phyloP scores from a whole-genome alignment of 1,140 invertebrate genomes.

The Thalassaphorura encarpata region DNA sequence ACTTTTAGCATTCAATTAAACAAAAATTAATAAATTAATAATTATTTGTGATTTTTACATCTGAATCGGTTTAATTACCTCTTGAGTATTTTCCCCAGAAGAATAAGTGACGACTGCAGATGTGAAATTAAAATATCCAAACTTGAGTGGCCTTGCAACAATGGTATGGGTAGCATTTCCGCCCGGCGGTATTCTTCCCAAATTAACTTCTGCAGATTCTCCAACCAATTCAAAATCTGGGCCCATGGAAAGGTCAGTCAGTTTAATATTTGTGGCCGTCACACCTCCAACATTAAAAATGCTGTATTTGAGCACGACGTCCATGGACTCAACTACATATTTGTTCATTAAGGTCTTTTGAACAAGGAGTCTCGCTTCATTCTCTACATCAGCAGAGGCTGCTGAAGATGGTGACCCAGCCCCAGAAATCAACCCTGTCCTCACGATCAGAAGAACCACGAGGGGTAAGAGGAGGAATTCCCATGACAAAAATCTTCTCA shows the following conservation, averaged over 20 bases:
- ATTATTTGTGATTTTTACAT: background rate
- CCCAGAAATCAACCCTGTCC: no score
- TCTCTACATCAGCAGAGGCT: conserved; percentile 3
- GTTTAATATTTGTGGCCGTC: conserved; percentile 75
- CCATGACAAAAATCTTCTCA: no score
- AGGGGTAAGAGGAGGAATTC: no score
- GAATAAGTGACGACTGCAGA: conserved; percentile 86
- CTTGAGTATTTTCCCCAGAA: conserved; percentile 60
- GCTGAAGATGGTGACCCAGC: background rate
- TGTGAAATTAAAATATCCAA: conserved; percentile 94
- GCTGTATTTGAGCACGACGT: conserved; percentile 79
- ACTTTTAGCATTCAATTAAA: no score
- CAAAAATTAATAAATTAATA: background rate
- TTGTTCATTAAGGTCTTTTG: conserved; percentile 91
- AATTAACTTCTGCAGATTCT: conserved; percentile 66
- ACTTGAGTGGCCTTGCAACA: conserved; percentile 76
- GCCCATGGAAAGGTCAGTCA: conserved; percentile 82
- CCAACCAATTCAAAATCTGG: conserved; percentile 76
- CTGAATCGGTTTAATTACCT: conserved; percentile 49
- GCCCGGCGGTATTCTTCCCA: conserved; percentile 81
- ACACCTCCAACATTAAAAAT: conserved; percentile 68
- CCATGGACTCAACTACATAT: conserved; percentile 96
- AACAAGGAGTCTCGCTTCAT: conserved; percentile 56
- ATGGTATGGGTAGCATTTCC: conserved; percentile 91
- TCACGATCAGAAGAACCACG: no score